Base-by-base conservation (phyloP, 2,888 invertebrate species). In the Ecliptopera silaceata region DNA sequence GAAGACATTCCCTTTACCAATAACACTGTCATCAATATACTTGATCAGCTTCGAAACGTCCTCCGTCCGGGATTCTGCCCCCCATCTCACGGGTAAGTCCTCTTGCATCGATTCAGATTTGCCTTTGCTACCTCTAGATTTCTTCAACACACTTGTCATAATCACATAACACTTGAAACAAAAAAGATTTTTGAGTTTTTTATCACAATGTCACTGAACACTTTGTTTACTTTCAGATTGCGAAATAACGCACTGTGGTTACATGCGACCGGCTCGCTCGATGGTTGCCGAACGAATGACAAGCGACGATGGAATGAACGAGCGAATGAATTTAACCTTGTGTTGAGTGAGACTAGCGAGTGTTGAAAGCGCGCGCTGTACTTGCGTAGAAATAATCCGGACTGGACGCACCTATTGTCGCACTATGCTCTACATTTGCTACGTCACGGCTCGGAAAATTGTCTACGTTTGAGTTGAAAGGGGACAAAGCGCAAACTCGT, bases 1-100 rank as follows among this genome's bases (percentile, higher is more conserved):
- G 82, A 97, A 97, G 18, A 95, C 94, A 71, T 95, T 95, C 68
- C 95, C 95, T 79, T 94, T 95, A 53, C 97, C 97, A 74, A 97
- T 94, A 65, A 97, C 91, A 83, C 95, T 96, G 65, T 96, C 95
- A 73, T 96, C 95, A 65, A 97, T 95, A 77, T 95, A 96, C 78
- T 94, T 94, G 66, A 96, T 91, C 68, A 97, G 87, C 79, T 95
- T 95, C 42, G 92, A 91, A 26, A 93, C 92, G 73, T 96, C 95
- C 76, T 95, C 95, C 70, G 92, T 92, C 74, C 81, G 80, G 74
- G 87, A 80, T 62, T 72, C 69, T 61, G 59, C 72, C 65, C 77
- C 83, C 86, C 88, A 89, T 84, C 86, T 83, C 57, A 79, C 71
- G 65, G 89, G 89, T 69, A 89, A 67, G 68, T 91, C 91, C 69